Conservation (phyloP, 2,797 vertebrate species). For the Hyperoplus immaculatus region DNA sequence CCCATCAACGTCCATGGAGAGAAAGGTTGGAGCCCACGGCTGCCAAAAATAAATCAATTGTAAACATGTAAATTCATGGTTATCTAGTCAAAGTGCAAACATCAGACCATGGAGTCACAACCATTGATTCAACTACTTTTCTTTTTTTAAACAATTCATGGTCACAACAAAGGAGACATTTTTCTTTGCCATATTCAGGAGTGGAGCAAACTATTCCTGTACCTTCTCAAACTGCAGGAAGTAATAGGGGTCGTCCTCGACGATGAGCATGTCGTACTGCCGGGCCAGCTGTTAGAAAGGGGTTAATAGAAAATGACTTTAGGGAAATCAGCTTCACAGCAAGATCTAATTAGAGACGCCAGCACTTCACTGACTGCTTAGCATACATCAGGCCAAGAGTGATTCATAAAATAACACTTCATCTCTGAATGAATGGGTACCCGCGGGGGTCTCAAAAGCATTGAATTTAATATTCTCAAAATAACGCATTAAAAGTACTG, state of each 20-base stretch:
- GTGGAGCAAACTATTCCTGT: slow-evolving; percentile 31
- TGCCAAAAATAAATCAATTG: slow-evolving; percentile 49
- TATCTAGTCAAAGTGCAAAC: background rate
- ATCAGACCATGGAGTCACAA: background rate
- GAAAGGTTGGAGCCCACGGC: slow-evolving; percentile 86
- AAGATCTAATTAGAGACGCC: slow-evolving; percentile 3
- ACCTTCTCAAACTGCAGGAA: slow-evolving; percentile 91
- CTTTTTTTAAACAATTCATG: background rate
- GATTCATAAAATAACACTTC: background rate
- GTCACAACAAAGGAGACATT: background rate
- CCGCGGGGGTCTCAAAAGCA: too few relatives aligned
- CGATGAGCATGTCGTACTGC: slow-evolving; percentile 90
- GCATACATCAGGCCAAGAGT: background rate
- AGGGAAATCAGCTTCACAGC: slow-evolving; percentile 29
- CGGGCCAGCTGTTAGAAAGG: slow-evolving; percentile 83
- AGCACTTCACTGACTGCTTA: background rate
- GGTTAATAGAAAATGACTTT: slow-evolving; percentile 9
- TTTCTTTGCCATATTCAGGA: background rate
- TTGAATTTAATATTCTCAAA: too few relatives aligned
- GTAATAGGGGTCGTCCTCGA: slow-evolving; percentile 93
- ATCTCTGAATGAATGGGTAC: background rate
- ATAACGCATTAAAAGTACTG: too few relatives aligned
- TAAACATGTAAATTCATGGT: background rate
- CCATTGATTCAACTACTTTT: background rate
- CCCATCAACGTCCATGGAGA: slow-evolving; percentile 88